phyloP scores from a whole-genome alignment of 2,797 vertebrate genomes.

The Lepus oiostolus region DNA sequence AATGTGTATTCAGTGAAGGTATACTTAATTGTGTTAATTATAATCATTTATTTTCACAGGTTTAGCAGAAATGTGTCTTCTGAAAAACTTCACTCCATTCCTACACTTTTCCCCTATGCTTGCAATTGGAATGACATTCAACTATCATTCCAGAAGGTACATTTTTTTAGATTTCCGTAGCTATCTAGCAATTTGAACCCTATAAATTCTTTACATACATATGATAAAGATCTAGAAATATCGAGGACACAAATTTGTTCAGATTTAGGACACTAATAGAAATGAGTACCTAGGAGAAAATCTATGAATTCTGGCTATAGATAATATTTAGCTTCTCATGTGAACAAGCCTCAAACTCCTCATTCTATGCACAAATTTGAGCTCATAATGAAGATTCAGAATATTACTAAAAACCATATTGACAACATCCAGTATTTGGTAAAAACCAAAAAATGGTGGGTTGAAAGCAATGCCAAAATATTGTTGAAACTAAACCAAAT shows the following conservation, averaged over 20 bases:
- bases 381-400: conserved; percentile 17
- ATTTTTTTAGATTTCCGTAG: neutral
- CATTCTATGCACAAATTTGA: conserved; percentile 6
- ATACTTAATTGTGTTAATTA: neutral
- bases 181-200: neutral
- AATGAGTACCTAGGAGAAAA: neutral
- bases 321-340: neutral
- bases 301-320: conserved; percentile 28
- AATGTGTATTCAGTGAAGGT: conserved; percentile 30
- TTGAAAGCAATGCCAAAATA: neutral
- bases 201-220: neutral
- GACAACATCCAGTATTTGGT: neutral
- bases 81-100: neutral
- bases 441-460: conserved; percentile 27
- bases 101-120: neutral
- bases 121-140: conserved; percentile 14
- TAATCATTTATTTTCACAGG: neutral
- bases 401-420: conserved; percentile 15
- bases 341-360: neutral
- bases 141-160: neutral
- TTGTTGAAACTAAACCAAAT: neutral
- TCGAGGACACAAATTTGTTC: conserved; percentile 27
- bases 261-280: neutral
- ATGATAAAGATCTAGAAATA: conserved; percentile 35
- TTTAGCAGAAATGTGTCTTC: conserved; percentile 14